Percentiles rank a stretch among this genome's conserved stretches.
Conservation (phyloP, 2,888 invertebrate genomes). For the Alentia gelatinosa region DNA sequence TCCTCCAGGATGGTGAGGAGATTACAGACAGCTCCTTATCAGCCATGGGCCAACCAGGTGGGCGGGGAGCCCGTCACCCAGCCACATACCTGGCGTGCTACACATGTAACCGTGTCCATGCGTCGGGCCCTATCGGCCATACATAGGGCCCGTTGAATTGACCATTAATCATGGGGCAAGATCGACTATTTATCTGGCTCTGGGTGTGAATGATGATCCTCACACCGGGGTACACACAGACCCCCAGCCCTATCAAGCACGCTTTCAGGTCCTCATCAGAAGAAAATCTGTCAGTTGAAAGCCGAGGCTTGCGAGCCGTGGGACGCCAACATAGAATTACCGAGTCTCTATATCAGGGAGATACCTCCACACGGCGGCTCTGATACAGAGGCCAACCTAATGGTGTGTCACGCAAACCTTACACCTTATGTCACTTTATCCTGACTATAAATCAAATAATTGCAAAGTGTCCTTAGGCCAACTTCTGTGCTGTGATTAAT, state of each 20-base stretch:
- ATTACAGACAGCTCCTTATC: not conserved
- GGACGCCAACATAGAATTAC: not conserved
- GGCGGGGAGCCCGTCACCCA: not conserved
- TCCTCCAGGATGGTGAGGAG: not conserved
- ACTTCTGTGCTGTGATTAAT: not conserved
- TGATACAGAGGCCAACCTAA: not conserved
- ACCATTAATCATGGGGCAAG: not conserved
- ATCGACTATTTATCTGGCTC: not conserved
- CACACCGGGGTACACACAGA: not conserved
- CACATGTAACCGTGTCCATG: not conserved
- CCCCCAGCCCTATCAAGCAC: not conserved
- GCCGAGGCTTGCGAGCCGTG: not conserved
- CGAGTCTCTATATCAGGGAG: not conserved
- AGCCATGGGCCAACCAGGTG: constrained; percentile 12
- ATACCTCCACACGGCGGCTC: not conserved
- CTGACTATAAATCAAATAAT: not conserved
- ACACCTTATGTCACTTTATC: not conserved
- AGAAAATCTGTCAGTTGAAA: constrained; percentile 5
- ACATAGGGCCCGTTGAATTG: not conserved
- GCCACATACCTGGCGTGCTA: constrained; percentile 14
- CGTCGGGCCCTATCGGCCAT: not conserved
- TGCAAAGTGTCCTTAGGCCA: not conserved
- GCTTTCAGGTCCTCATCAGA: constrained; percentile 30
- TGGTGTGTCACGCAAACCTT: not conserved
- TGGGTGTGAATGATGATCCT: not conserved